Conservation (phyloP, 2,797 vertebrate species). For the Pseudotriccus pelzelni region DNA sequence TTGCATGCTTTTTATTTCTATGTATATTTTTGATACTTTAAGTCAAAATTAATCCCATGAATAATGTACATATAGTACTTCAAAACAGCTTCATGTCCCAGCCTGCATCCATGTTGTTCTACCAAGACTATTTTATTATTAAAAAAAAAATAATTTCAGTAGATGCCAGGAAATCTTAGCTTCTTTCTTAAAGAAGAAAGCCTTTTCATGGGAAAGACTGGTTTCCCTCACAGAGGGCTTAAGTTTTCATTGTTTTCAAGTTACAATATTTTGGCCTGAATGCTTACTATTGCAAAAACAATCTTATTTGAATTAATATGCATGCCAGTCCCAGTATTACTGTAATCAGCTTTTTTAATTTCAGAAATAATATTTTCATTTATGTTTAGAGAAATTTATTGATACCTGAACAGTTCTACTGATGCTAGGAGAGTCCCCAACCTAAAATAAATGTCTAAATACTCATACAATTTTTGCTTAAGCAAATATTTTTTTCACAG, state of each 20-base stretch:
- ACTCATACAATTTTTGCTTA: constrained; percentile 54
- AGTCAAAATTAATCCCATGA: background rate
- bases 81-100: background rate
- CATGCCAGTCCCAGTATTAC: background rate
- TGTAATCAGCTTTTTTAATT: background rate
- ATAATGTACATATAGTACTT: background rate
- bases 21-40: background rate
- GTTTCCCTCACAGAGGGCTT: background rate
- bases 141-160: background rate
- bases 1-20: background rate
- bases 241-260: background rate
- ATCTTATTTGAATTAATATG: background rate
- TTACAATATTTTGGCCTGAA: background rate
- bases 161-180: background rate
- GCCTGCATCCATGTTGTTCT: background rate
- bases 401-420: constrained; percentile 14
- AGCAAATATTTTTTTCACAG: constrained; percentile 53
- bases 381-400: constrained; percentile 32
- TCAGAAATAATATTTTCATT: constrained; percentile 21
- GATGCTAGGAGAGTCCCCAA: background rate
- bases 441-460: constrained; percentile 8
- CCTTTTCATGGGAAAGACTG: background rate
- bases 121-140: background rate
- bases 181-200: background rate
- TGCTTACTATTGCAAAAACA: background rate